Evolutionary conservation across 2,888 invertebrate species (phyloP).

Genomic region (Sericinus montela): DNA sequence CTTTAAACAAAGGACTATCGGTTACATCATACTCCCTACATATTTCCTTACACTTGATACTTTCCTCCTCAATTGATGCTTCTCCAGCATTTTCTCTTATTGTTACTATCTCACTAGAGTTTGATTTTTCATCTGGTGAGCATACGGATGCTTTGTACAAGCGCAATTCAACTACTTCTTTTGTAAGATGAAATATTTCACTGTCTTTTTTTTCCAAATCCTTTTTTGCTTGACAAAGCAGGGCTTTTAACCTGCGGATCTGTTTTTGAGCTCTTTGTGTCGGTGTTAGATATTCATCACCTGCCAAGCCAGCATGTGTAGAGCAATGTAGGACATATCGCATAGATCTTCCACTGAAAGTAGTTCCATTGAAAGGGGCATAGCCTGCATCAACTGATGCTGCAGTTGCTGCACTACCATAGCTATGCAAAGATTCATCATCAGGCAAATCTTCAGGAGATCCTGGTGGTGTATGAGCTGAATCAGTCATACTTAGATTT

Average conservation of each 20-base stretch:
- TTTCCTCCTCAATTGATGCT: constrained; percentile 47
- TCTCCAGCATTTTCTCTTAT: constrained; percentile 83
- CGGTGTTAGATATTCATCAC: constrained; percentile 92
- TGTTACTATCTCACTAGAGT: constrained; percentile 86
- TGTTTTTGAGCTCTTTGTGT: constrained; percentile 92
- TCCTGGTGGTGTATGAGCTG: constrained; percentile 80
- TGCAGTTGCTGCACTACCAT: constrained; percentile 88
- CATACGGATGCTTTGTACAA: constrained; percentile 88
- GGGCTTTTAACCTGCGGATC: constrained; percentile 85
- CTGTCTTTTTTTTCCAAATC: constrained; percentile 90
- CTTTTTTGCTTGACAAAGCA: constrained; percentile 85
- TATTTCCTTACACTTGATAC: constrained; percentile 63
- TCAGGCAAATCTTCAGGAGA: constrained; percentile 82
- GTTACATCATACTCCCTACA: constrained; percentile 67
- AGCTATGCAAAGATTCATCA: constrained; percentile 90
- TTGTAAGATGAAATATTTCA: constrained; percentile 87
- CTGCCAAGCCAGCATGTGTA: constrained; percentile 86
- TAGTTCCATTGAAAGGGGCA: constrained; percentile 86
- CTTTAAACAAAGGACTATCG: constrained; percentile 69
- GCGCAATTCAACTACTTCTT: constrained; percentile 89
- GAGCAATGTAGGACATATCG: constrained; percentile 93
- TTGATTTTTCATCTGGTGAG: constrained; percentile 89
- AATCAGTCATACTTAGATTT: constrained; percentile 63
- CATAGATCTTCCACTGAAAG: constrained; percentile 84
- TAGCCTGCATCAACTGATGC: constrained; percentile 91